Evolutionary conservation across 1,140 invertebrate species (phyloP).

Genomic region (Eueides isabella): DNA sequence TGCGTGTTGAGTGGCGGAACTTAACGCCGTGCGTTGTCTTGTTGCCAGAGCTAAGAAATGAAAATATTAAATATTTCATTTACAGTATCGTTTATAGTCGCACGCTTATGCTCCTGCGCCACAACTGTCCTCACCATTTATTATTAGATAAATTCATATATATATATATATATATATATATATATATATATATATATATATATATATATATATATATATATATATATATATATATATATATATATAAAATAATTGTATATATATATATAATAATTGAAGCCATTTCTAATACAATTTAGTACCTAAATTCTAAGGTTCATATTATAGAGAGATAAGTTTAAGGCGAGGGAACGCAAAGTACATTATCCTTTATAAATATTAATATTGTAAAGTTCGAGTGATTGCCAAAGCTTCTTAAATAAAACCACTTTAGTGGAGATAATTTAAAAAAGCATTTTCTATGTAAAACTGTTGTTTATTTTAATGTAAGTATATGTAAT

Average conservation of each 20-base stretch:
- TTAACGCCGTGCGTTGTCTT: background rate
- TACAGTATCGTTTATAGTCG: too few species aligned
- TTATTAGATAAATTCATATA: too few species aligned
- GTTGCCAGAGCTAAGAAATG: background rate
- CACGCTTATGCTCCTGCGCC: too few species aligned
- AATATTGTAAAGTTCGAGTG: slow-evolving; percentile 13
- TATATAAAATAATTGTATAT: too few species aligned
- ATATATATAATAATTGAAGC: background rate
- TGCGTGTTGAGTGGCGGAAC: background rate
- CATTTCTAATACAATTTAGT: background rate
- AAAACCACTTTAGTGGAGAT: background rate
- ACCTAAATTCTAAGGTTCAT: background rate
- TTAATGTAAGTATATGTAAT: background rate
- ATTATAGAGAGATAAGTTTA: background rate
- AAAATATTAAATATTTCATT: too few species aligned
- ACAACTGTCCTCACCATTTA: too few species aligned
- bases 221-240: too few species aligned
- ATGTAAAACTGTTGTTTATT: background rate
- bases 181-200: too few species aligned
- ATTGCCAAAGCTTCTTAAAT: background rate
- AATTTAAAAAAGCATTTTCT: background rate
- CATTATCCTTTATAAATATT: slow-evolving; percentile 30
- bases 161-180: too few species aligned
- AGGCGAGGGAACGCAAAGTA: slow-evolving; percentile 10
- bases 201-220: too few species aligned